Evolutionary conservation across 2,113 vertebrate genomes (phyloP).

Genomic region (Muntiacus muntjak): DNA sequence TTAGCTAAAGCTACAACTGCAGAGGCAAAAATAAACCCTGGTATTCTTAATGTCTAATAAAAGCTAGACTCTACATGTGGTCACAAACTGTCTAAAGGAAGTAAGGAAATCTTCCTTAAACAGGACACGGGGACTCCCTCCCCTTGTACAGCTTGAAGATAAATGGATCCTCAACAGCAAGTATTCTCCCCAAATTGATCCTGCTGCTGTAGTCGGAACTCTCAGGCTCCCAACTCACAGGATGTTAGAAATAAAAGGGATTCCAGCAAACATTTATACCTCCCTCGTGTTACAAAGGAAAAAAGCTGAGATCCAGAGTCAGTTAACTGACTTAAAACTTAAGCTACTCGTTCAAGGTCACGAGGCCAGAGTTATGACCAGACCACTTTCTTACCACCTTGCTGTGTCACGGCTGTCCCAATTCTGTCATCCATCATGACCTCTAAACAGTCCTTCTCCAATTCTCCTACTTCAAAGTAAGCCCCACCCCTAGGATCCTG

Average conservation of each 20-base stretch:
- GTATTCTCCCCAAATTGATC: not conserved
- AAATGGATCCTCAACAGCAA: not conserved
- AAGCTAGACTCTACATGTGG: not conserved
- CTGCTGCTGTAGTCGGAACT: not conserved
- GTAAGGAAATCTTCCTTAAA: not conserved
- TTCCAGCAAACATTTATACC: not conserved
- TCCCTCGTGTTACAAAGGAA: not conserved
- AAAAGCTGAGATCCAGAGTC: not conserved
- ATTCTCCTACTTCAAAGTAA: not conserved
- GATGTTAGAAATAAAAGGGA: not conserved
- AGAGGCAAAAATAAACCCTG: not conserved
- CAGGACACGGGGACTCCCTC: no score
- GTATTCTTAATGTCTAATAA: not conserved
- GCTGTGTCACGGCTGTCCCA: not conserved
- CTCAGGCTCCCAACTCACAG: not conserved
- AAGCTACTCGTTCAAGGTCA: not conserved
- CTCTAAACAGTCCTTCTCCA: not conserved
- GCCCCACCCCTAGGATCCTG: not conserved
- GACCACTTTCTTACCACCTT: not conserved
- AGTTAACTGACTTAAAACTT: not conserved
- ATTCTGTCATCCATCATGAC: not conserved
- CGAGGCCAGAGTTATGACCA: not conserved
- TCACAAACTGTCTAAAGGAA: not conserved
- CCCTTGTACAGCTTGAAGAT: no score
- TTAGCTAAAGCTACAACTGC: not conserved